Conservation (phyloP, 1,140 invertebrate genomes). For the Protaetia brevitarsis region DNA sequence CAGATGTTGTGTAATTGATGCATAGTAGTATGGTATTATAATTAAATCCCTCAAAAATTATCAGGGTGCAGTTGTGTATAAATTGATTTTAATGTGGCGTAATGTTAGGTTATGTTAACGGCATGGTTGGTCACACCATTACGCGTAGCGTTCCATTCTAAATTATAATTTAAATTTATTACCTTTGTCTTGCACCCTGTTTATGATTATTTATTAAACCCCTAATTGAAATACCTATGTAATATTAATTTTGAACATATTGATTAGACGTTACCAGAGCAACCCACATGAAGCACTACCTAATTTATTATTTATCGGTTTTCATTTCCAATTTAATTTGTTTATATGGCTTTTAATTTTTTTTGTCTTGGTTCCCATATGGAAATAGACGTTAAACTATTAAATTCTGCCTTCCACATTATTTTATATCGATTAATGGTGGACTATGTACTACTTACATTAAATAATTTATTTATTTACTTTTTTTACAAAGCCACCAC, state of each 20-base stretch:
- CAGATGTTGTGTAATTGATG: neutral
- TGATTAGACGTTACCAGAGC: constrained; percentile 2
- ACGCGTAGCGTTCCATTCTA: neutral
- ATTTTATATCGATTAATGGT: no score
- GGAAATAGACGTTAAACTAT: no score
- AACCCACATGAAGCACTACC: neutral
- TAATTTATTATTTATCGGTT: neutral
- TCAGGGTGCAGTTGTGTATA: neutral
- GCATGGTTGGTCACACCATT: neutral
- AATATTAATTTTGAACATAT: neutral
- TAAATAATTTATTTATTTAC: no score
- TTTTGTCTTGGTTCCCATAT: no score
- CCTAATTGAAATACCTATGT: neutral
- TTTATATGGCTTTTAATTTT: neutral
- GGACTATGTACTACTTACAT: no score
- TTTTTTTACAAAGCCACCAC: no score
- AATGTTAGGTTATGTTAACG: constrained; percentile 6
- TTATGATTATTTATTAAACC: neutral
- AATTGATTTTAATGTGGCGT: neutral
- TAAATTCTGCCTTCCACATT: no score
- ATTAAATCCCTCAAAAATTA: neutral
- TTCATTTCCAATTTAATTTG: neutral
- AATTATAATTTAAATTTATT: neutral
- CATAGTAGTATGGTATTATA: neutral
- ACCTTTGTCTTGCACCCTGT: neutral